These are phyloP conservation scores for Cheilosia impressa DNA, from an alignment of 2,888 invertebrate genomes.

Conservation along the genomic window DNA sequence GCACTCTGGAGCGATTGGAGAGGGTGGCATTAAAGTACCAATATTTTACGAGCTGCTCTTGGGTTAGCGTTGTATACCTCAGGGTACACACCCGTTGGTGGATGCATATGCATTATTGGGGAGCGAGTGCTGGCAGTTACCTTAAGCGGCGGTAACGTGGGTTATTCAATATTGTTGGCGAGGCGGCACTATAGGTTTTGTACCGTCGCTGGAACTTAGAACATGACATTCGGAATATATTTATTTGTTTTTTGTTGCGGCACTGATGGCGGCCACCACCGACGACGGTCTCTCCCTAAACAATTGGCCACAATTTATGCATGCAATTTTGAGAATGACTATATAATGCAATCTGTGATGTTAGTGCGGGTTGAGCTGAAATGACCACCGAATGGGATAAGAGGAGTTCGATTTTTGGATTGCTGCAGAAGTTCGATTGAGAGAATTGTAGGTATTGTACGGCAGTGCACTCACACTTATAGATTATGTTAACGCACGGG, in stretches of 20 bases:
- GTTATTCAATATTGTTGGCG: constrained; percentile 31
- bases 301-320: constrained; percentile 77
- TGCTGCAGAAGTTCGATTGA: not conserved
- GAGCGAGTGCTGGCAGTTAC: constrained; percentile 40
- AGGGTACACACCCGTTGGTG: constrained; percentile 26
- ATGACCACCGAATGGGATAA: not conserved
- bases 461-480: not conserved
- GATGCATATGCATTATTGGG: constrained; percentile 59
- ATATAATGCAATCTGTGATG: constrained; percentile 8
- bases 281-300: constrained; percentile 39
- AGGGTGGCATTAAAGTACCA: constrained; percentile 67
- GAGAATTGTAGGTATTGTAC: not conserved
- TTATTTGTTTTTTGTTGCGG: constrained; percentile 76
- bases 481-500: not conserved
- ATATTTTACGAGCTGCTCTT: constrained; percentile 71
- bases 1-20: constrained; percentile 39
- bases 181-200: constrained; percentile 45
- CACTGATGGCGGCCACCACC: constrained; percentile 6
- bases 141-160: constrained; percentile 62
- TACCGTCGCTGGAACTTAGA: constrained; percentile 54
- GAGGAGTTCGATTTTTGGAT: not conserved
- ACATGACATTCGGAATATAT: constrained; percentile 75
- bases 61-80: constrained; percentile 57
- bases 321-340: constrained; percentile 72
- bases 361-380: not conserved